Percentiles rank a stretch among this genome's conserved stretches.
Evolutionary conservation across 1,140 invertebrate genomes (phyloP).

Genomic region (Samia ricini): DNA sequence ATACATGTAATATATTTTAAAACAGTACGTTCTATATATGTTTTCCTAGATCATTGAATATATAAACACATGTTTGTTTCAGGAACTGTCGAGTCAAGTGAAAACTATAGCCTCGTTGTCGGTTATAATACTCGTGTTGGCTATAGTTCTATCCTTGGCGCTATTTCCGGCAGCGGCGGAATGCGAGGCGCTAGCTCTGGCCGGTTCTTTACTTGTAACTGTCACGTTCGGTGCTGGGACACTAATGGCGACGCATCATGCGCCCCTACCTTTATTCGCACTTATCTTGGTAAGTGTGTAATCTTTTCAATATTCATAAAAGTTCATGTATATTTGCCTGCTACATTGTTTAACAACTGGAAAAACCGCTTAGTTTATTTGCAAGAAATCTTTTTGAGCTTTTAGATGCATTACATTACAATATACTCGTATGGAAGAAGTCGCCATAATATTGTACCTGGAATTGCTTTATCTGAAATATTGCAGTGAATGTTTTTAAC

Average conservation of each 20-base stretch:
- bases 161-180: conserved; percentile 76
- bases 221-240: conserved; percentile 70
- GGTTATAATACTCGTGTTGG: conserved; percentile 71
- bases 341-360: neutral
- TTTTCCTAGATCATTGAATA: neutral
- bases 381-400: too few relatives aligned
- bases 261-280: conserved; percentile 81
- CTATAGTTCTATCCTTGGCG: conserved; percentile 70
- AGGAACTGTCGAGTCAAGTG: conserved; percentile 73
- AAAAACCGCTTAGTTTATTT: too few relatives aligned
- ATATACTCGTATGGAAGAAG: too few relatives aligned
- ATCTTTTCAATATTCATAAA: neutral
- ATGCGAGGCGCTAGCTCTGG: conserved; percentile 74
- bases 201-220: conserved; percentile 75
- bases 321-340: neutral
- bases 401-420: too few relatives aligned
- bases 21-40: too few relatives aligned
- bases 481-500: too few relatives aligned
- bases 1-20: too few relatives aligned
- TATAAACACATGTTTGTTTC: conserved; percentile 44
- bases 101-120: conserved; percentile 68
- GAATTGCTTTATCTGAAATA: too few relatives aligned
- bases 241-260: conserved; percentile 76
- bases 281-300: conserved; percentile 78
- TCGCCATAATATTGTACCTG: too few relatives aligned